Evolutionary conservation across 1,140 invertebrate genomes (phyloP).

Genomic region (Eulimnadia texana): DNA sequence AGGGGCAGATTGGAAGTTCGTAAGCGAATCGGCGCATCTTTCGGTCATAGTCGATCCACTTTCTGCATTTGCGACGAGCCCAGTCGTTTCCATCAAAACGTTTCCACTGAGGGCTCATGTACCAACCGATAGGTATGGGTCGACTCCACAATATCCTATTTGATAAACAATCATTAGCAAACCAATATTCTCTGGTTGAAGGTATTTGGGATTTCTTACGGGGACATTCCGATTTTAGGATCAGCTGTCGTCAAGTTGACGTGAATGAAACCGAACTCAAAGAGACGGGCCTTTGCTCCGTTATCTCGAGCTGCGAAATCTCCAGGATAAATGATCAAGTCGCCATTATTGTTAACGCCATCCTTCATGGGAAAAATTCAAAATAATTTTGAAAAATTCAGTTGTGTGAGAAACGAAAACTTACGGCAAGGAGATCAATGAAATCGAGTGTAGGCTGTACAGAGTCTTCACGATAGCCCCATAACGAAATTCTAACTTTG

Average conservation of each 20-base stretch:
- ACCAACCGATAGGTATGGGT: conserved; percentile 83
- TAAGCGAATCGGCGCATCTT: conserved; percentile 75
- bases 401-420: not conserved
- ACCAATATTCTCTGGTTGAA: not conserved
- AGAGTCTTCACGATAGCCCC: conserved; percentile 70
- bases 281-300: conserved; percentile 37
- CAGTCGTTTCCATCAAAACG: conserved; percentile 54
- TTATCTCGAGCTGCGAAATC: conserved; percentile 53
- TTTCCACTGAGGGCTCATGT: conserved; percentile 78
- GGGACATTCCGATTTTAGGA: conserved; percentile 52
- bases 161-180: conserved; percentile 3
- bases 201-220: conserved; percentile 40
- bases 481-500: conserved; percentile 60
- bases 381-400: too few species aligned
- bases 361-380: too few species aligned
- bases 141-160: conserved; percentile 67
- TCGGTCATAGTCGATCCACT: conserved; percentile 74
- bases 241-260: conserved; percentile 69
- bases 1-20: conserved; percentile 75
- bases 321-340: conserved; percentile 48
- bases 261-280: conserved; percentile 77
- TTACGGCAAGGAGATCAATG: conserved; percentile 39
- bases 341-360: conserved; percentile 44
- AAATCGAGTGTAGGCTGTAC: conserved; percentile 51
- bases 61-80: conserved; percentile 63